Base-by-base conservation (phyloP, 2,113 vertebrate genomes). In the Malurus cyaneus region DNA sequence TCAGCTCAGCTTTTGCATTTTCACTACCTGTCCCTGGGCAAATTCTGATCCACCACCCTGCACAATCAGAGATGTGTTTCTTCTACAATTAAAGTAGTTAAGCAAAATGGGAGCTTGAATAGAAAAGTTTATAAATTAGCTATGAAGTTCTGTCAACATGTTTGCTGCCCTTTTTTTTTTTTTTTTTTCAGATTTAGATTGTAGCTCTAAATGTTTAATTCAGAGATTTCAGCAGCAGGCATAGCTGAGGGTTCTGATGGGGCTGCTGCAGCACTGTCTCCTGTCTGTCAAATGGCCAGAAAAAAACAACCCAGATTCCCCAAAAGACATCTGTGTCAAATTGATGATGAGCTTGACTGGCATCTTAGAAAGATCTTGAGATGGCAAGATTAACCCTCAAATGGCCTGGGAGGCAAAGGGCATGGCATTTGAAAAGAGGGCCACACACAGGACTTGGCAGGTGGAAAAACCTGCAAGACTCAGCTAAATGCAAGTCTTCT, bases 131-230 rank as follows among this genome's bases (percentile, higher is more conserved):
- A 97, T 98, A 96, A 98, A 98, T 98, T 98, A 98, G 91, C 97
- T 96, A 97, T 97, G 97, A 97, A 94, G 91, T 87, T 96, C 94
- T 96, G 92, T 97, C 98, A 98, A 97, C 86, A 92, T 69, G 60
- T 96, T 97, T 97, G 81, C 91, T 94, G 86, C 29, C 56, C n/a
- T n/a, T 88, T 95, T 39, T 15, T 52, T n/a, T 49, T 80, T 84
- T 64, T 95, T 94, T 62, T 66, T 95, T 96, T 67, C 5, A 32
- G 14, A 94, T 97, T 97, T 98, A 97, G n/a, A 98, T 97, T 98
- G 97, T 81, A 64, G 79, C 86, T 97, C 91, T 96, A 95, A 98
- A 98, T 97, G 96, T 98, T 98, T 98, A 97, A 98, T 98, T 97
- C 5, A 3, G 79, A 92, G 88, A 69, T 72, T 86, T 95, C 64